These are phyloP conservation scores for Dreissena rostriformis DNA, from an alignment of 1,140 invertebrate species.

Conservation along the genomic window DNA sequence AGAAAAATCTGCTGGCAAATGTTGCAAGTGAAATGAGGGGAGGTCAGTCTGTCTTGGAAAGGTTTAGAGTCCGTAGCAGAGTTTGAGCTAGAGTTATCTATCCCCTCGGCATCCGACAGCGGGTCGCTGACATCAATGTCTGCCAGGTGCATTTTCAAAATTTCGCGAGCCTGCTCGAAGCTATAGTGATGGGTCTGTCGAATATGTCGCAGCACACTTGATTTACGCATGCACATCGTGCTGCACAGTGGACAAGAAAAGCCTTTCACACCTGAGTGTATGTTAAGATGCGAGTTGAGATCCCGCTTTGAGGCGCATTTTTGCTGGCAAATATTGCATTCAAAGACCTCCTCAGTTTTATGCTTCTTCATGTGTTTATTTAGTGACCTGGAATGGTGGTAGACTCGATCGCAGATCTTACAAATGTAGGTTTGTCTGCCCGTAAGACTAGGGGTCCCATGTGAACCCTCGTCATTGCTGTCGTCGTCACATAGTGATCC, in stretches of 20 bases:
- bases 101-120: too few relatives aligned
- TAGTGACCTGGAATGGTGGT: slow-evolving; percentile 52
- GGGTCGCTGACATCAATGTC: neutral
- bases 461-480: neutral
- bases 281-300: slow-evolving; percentile 27
- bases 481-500: neutral
- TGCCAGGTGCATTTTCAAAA: slow-evolving; percentile 35
- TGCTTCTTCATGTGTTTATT: slow-evolving; percentile 53
- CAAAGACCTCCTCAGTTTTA: slow-evolving; percentile 13
- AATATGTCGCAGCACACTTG: slow-evolving; percentile 44
- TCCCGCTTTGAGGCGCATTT: slow-evolving; percentile 26
- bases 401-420: slow-evolving; percentile 32
- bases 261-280: slow-evolving; percentile 15
- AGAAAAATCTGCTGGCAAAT: slow-evolving; percentile 44
- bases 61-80: too few relatives aligned
- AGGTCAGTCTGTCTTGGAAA: too few relatives aligned
- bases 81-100: too few relatives aligned
- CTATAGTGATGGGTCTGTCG: slow-evolving; percentile 36
- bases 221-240: slow-evolving; percentile 31
- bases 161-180: slow-evolving; percentile 30
- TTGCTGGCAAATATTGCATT: slow-evolving; percentile 36
- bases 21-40: slow-evolving; percentile 39
- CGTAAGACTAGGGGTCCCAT: neutral
- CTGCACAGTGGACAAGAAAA: slow-evolving; percentile 39
- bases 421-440: neutral